Evolutionary conservation across 1,140 invertebrate genomes (phyloP).

Genomic region (Leguminivora glycinivorella): DNA sequence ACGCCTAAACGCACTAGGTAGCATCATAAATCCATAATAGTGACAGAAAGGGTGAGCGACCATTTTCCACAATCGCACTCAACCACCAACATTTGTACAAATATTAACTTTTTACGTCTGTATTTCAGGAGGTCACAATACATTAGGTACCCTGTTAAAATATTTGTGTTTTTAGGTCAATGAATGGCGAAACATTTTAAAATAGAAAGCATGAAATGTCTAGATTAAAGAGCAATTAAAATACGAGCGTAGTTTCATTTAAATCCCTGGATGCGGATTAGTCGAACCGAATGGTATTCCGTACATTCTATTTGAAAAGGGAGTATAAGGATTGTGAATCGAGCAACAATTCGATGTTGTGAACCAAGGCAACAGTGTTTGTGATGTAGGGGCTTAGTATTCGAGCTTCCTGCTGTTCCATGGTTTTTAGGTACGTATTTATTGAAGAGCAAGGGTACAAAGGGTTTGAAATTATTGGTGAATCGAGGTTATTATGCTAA

Average conservation of each 20-base stretch:
- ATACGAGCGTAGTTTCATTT: constrained; percentile 25
- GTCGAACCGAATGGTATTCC: constrained; percentile 18
- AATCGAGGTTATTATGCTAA: background rate
- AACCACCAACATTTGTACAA: no score
- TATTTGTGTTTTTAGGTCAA: background rate
- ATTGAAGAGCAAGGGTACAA: background rate
- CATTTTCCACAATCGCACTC: background rate
- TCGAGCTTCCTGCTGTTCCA: constrained; percentile 11
- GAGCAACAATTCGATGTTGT: background rate
- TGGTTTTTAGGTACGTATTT: constrained; percentile 3
- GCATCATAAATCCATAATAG: background rate
- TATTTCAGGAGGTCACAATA: background rate
- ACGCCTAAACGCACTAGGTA: no score
- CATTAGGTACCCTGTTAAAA: no score
- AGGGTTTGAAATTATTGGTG: background rate
- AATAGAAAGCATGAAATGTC: constrained; percentile 16
- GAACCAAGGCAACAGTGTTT: background rate
- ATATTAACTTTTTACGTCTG: no score
- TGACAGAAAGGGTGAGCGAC: background rate
- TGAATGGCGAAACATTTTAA: constrained; percentile 11
- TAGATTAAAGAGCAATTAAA: constrained; percentile 26
- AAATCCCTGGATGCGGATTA: constrained; percentile 26
- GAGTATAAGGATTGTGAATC: background rate
- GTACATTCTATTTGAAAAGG: background rate
- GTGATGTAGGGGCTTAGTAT: constrained; percentile 15